Base-by-base conservation (phyloP, 2,113 vertebrate genomes). In the Centropristis striata region DNA sequence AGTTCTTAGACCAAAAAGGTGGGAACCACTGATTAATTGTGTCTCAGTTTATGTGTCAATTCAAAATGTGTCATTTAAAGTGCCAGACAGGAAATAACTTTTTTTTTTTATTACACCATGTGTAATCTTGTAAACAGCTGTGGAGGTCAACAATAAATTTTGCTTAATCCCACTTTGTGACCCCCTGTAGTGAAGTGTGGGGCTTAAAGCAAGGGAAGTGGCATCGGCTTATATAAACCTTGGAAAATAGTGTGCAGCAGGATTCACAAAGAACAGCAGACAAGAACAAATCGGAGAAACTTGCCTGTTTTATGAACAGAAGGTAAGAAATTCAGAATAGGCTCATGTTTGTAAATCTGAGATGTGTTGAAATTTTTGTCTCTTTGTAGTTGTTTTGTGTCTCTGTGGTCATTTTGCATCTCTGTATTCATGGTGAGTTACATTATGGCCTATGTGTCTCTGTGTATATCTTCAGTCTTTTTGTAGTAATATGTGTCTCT, bases 81-180 rank as follows among this genome's bases (percentile, higher is more conserved):
- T 5, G 11, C 4, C 50, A 53, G 3, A 14, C 13, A n/a, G 44
- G 41, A 27, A 32, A 28, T 1, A 5, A 50, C 46, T 23, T n/a
- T n/a, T n/a, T n/a, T n/a, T n/a, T n/a, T n/a, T n/a, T n/a, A n/a
- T n/a, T n/a, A n/a, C n/a, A n/a, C n/a, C n/a, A n/a, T n/a, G 58
- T 65, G 42, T 54, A 51, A 73, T 23, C 60, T 84, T 73, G 81
- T 63, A 69, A 82, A 67, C 58, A 36, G 16, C 83, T 81, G 68
- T 46, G 69, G 46, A 55, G 83, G 88, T 66, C 18, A 10, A 49
- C 59, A 15, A 8, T 75, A 58, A 70, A 28, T 71, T 66, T 37
- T 59, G n/a, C 59, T 74, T 75, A 85, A 89, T 91, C 81, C 89
- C 70, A 82, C 81, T 86, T 75, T 90, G 76, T 25, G 61, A 54